phyloP scores from a whole-genome alignment of 2,113 vertebrate species.

The Thymallus thymallus region DNA sequence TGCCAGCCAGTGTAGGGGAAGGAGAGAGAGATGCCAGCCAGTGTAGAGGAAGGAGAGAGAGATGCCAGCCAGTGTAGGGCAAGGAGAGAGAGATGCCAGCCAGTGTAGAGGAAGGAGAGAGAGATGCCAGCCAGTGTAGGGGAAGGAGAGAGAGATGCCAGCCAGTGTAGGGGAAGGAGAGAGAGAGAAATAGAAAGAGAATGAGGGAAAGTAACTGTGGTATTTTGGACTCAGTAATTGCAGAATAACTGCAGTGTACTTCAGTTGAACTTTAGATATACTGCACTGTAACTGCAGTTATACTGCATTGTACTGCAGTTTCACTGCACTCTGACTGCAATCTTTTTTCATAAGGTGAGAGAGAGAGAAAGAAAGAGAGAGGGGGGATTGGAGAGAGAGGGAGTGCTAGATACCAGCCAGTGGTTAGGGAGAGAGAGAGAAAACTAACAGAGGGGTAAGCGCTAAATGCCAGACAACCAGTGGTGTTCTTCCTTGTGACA shows the following conservation, averaged over 20 bases:
- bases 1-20: background rate
- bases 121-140: background rate
- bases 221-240: too few relatives aligned
- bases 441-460: background rate
- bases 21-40: background rate
- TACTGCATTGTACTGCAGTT: too few relatives aligned
- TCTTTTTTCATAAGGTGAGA: too few relatives aligned
- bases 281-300: too few relatives aligned
- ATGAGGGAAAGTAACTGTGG: background rate
- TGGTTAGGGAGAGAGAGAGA: background rate
- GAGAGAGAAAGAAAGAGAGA: too few relatives aligned
- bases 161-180: too few relatives aligned
- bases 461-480: background rate
- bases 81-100: background rate
- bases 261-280: too few relatives aligned
- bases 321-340: too few relatives aligned
- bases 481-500: slow-evolving; percentile 27
- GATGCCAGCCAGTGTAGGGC: background rate
- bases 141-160: background rate
- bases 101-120: background rate
- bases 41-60: background rate
- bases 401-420: background rate
- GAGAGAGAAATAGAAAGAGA: background rate
- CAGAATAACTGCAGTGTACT: too few relatives aligned
- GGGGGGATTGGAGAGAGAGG: background rate